These are phyloP conservation scores for Colius striatus DNA, from an alignment of 2,113 vertebrate genomes.

Conservation along the genomic window DNA sequence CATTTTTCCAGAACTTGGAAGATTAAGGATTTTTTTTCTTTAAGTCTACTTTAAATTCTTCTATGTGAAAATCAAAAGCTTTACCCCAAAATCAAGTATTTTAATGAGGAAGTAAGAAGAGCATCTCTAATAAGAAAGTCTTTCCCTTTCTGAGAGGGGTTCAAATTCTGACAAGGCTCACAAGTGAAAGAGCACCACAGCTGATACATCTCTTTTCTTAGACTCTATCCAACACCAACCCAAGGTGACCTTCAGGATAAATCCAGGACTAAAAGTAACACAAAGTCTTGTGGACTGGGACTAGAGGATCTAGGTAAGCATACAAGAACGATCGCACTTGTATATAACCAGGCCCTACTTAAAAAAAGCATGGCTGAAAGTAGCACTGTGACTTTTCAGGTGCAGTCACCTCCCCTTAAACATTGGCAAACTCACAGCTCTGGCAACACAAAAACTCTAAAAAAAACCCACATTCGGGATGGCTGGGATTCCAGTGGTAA, in stretches of 20 bases:
- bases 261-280: not conserved
- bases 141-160: not conserved
- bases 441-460: not conserved
- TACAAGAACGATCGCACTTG: not conserved
- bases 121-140: not conserved
- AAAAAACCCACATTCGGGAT: conserved; percentile 1
- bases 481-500: conserved; percentile 25
- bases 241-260: not conserved
- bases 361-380: not conserved
- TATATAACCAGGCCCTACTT: not conserved
- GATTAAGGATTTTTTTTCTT: not conserved
- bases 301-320: not conserved
- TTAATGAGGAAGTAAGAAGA: not conserved
- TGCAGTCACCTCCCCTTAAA: not conserved
- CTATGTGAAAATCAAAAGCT: not conserved
- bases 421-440: rapidly evolving
- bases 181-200: not conserved
- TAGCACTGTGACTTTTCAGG: not conserved
- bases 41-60: not conserved
- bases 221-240: not conserved
- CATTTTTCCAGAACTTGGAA: not conserved
- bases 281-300: not conserved
- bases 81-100: not conserved
- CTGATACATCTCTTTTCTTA: not conserved
- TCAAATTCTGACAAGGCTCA: not conserved